Evolutionary conservation across 2,888 invertebrate species (phyloP).

Genomic region (Epinotia brunnichana): DNA sequence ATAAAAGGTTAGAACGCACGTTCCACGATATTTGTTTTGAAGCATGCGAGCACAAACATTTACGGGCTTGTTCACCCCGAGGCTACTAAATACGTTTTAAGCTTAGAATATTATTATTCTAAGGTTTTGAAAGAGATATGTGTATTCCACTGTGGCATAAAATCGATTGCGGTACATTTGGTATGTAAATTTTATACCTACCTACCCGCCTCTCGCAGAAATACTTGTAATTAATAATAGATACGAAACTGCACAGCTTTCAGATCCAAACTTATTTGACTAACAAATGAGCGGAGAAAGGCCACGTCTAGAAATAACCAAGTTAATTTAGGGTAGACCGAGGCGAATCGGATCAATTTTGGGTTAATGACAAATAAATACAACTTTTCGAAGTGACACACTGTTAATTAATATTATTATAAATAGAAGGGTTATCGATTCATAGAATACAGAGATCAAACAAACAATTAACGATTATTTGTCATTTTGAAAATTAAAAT

Average conservation of each 20-base stretch:
- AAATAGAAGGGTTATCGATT: no score
- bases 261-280: constrained; percentile 17
- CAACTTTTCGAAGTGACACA: no score
- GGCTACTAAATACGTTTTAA: constrained; percentile 1
- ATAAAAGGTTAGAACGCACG: neutral
- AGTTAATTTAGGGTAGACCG: no score
- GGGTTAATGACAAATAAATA: no score
- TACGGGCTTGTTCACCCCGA: neutral
- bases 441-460: no score
- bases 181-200: neutral
- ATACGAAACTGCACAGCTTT: constrained; percentile 18
- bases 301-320: neutral
- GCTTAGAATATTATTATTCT: no score
- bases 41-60: neutral
- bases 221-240: constrained; percentile 21
- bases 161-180: neutral
- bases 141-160: neutral
- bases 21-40: neutral
- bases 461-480: no score
- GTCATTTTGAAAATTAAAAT: no score
- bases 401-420: no score
- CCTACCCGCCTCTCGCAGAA: neutral
- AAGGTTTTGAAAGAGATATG: no score
- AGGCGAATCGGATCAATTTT: no score
- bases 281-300: constrained; percentile 19